phyloP scores from a whole-genome alignment of 2,797 vertebrate genomes.

The Xerus rutilus region DNA sequence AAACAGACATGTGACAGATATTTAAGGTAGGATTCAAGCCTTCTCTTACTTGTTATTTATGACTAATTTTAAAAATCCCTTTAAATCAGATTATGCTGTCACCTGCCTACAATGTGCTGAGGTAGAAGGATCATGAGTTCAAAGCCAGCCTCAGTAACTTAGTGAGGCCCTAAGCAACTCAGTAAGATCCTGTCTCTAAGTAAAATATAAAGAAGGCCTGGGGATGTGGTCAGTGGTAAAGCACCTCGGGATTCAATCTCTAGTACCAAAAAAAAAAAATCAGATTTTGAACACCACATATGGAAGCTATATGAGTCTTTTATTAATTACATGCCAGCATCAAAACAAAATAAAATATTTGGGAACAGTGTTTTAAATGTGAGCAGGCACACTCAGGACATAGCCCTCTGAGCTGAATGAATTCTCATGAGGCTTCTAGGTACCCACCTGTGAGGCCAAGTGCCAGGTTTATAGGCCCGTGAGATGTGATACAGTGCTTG shows the following conservation, averaged over 20 bases:
- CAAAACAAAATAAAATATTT: conserved; percentile 16
- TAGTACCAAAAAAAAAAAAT: too few relatives aligned
- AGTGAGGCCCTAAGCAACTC: too few relatives aligned
- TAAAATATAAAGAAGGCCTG: too few relatives aligned
- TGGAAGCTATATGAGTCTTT: background rate
- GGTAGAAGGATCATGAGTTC: too few relatives aligned
- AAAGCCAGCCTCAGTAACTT: too few relatives aligned
- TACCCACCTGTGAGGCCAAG: rapidly evolving
- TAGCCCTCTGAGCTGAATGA: background rate
- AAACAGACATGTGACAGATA: background rate
- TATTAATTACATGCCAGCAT: conserved; percentile 7
- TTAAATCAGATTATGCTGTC: background rate
- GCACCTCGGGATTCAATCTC: too few relatives aligned
- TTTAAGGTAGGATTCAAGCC: background rate
- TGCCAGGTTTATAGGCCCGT: rapidly evolving
- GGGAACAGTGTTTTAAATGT: background rate
- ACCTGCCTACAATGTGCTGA: too few relatives aligned
- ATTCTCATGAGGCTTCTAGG: background rate
- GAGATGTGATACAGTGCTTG: background rate
- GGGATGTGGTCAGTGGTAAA: too few relatives aligned
- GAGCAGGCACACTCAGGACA: background rate
- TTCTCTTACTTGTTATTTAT: background rate
- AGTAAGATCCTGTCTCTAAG: too few relatives aligned
- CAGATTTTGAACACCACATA: background rate
- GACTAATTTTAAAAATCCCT: background rate